A percentile compares a stretch with the other conserved stretches of the same genome.
These are phyloP conservation scores for Notothenia coriiceps DNA, from an alignment of 2,113 vertebrate genomes.

Conservation along the genomic window DNA sequence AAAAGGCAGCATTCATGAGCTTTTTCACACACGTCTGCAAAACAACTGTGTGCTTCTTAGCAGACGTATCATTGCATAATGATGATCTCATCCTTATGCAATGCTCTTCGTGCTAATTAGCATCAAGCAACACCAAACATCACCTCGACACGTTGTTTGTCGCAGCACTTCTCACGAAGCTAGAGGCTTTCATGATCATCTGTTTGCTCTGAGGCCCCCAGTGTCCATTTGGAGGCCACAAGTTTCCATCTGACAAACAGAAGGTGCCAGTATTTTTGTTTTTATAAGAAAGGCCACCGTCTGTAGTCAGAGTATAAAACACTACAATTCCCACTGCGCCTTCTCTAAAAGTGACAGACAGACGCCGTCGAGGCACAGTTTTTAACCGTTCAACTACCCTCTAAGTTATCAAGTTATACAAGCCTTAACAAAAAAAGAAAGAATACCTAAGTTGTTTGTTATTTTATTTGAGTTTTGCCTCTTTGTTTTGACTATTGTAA, in stretches of 20 bases:
- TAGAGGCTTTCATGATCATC: slow-evolving; percentile 30
- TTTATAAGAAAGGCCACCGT: too few relatives aligned
- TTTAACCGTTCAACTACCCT: too few relatives aligned
- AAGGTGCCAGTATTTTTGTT: too few relatives aligned
- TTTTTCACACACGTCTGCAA: slow-evolving; percentile 58
- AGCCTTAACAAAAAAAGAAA: too few relatives aligned
- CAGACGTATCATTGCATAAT: not conserved
- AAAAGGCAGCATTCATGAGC: slow-evolving; percentile 78
- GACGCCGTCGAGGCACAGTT: too few relatives aligned
- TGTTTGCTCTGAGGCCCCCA: slow-evolving; percentile 37
- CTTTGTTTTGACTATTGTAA: too few relatives aligned
- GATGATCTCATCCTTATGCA: slow-evolving; percentile 27
- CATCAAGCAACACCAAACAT: slow-evolving; percentile 56
- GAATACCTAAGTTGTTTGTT: too few relatives aligned
- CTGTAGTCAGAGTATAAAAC: too few relatives aligned
- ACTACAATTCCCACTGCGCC: too few relatives aligned
- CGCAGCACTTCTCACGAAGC: slow-evolving; percentile 26
- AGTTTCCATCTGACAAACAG: slow-evolving; percentile 47
- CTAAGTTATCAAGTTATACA: too few relatives aligned
- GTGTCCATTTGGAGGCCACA: slow-evolving; percentile 34
- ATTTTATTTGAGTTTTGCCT: too few relatives aligned
- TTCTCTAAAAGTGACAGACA: too few relatives aligned
- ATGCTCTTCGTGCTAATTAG: slow-evolving; percentile 43
- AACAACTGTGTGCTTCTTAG: slow-evolving; percentile 65
- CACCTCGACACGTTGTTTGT: slow-evolving; percentile 43